These are phyloP conservation scores for Mormoops blainvillei DNA, from an alignment of 2,113 vertebrate genomes.

Conservation along the genomic window DNA sequence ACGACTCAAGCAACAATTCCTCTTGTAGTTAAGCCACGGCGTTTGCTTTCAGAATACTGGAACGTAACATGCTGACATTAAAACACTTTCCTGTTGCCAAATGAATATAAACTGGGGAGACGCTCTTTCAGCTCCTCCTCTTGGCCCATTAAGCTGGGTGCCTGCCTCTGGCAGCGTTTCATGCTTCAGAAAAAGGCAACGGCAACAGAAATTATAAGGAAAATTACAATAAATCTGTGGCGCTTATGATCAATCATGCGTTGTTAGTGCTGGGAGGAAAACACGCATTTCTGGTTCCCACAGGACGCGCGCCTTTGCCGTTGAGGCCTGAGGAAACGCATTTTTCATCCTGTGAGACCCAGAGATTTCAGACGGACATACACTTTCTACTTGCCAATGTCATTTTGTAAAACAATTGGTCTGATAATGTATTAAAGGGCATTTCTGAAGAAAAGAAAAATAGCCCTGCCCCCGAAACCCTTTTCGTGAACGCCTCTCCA, in stretches of 20 bases:
- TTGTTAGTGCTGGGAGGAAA: neutral
- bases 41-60: slow-evolving; percentile 20
- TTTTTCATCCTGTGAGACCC: neutral
- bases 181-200: neutral
- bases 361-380: neutral
- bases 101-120: neutral
- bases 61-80: neutral
- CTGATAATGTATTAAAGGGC: neutral
- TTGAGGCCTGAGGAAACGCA: neutral
- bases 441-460: neutral
- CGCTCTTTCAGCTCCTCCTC: neutral
- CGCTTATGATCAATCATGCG: neutral
- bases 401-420: neutral
- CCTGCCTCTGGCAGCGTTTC: neutral
- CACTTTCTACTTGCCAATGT: neutral
- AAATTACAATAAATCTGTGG: neutral
- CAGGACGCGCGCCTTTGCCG: neutral
- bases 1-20: slow-evolving; percentile 40
- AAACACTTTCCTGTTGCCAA: neutral
- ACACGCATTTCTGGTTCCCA: neutral
- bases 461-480: too few species aligned
- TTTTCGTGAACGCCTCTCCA: neutral
- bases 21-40: slow-evolving; percentile 6
- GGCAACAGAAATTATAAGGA: neutral
- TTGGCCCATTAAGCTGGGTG: neutral